A percentile compares a stretch with the other conserved stretches of the same genome.
phyloP scores from a whole-genome alignment of 2,797 vertebrate genomes.

The Chelidonichthys spinosus region DNA sequence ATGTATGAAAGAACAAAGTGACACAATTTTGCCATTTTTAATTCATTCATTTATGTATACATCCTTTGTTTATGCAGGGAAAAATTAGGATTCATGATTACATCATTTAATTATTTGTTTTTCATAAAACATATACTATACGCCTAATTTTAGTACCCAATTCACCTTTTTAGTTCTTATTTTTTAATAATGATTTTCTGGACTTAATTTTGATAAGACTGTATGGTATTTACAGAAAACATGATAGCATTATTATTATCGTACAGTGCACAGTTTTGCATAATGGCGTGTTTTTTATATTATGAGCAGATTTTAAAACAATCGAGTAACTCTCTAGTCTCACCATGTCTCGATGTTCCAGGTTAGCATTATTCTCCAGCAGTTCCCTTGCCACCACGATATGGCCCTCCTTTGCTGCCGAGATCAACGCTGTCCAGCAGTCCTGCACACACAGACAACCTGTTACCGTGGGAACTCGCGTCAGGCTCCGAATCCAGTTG shows the following conservation, averaged over 20 bases:
- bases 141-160: not conserved
- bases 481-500: slow-evolving; percentile 31
- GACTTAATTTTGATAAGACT: not conserved
- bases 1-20: not conserved
- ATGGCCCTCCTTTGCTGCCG: slow-evolving; percentile 96
- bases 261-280: not conserved
- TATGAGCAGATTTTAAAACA: not conserved
- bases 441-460: slow-evolving; percentile 85
- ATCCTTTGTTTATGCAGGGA: too few species aligned
- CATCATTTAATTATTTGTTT: too few species aligned
- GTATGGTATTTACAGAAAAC: not conserved
- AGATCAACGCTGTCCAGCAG: slow-evolving; percentile 98
- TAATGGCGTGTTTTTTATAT: not conserved
- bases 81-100: too few species aligned
- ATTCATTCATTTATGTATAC: too few species aligned
- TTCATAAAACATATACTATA: too few species aligned
- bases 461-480: slow-evolving; percentile 51
- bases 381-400: slow-evolving; percentile 91
- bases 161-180: not conserved
- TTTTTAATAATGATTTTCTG: not conserved
- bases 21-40: not conserved
- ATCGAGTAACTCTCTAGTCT: slow-evolving; percentile 42
- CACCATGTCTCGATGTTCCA: slow-evolving; percentile 98
- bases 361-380: slow-evolving; percentile 88
- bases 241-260: not conserved